phyloP scores from a whole-genome alignment of 2,797 vertebrate genomes.

The Brachyalestes nurse region DNA sequence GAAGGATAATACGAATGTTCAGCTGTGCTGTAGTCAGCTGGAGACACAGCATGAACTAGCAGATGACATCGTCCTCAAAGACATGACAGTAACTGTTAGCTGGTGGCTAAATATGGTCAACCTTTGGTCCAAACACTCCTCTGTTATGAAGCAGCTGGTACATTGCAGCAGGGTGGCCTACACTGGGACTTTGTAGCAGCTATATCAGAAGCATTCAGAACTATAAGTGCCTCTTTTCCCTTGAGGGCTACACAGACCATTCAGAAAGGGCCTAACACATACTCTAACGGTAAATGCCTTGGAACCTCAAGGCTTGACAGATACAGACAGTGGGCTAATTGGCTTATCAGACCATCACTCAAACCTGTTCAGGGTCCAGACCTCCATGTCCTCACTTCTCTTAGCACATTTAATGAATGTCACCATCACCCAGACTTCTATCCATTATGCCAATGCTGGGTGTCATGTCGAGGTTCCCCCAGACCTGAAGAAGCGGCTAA shows the following conservation, averaged over 20 bases:
- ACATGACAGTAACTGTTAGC: background rate
- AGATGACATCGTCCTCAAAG: background rate
- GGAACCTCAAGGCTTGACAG: background rate
- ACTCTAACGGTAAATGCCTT: background rate
- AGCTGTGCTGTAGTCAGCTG: background rate
- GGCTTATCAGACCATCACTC: constrained; percentile 22
- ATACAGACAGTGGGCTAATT: constrained; percentile 17
- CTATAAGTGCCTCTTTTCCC: background rate
- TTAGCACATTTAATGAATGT: constrained; percentile 23
- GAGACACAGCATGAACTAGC: background rate
- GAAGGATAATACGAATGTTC: background rate
- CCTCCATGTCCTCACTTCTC: background rate
- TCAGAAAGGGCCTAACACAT: background rate
- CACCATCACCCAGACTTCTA: constrained; percentile 1
- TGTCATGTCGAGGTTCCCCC: background rate
- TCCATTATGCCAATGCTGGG: background rate
- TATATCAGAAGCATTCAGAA: background rate
- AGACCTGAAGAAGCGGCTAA: constrained; percentile 13
- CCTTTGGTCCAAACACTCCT: background rate
- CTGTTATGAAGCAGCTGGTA: background rate
- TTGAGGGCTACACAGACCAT: background rate
- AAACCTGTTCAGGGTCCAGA: constrained; percentile 6
- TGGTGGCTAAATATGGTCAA: background rate
- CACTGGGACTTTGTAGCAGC: background rate
- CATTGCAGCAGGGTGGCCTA: background rate